A percentile compares a stretch with the other conserved stretches of the same genome.
Conservation (phyloP, 2,888 invertebrate species). For the Salticus scenicus region DNA sequence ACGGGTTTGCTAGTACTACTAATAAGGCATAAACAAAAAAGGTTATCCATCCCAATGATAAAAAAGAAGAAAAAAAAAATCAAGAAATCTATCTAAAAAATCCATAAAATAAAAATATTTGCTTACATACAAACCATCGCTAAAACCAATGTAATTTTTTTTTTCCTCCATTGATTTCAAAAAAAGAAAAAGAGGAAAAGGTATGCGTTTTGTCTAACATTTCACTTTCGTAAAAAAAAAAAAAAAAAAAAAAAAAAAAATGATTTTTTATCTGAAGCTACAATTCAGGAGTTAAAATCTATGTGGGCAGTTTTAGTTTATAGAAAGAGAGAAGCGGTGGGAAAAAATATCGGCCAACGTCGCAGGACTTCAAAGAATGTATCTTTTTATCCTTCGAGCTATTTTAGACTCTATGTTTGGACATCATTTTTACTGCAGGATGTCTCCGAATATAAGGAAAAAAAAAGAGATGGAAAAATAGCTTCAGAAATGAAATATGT, state of each 20-base stretch:
- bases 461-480: not conserved
- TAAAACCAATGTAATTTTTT: too few relatives aligned
- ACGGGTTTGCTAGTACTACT: too few relatives aligned
- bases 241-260: too few relatives aligned
- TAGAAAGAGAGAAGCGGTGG: not conserved
- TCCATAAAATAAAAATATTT: not conserved
- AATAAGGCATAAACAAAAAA: too few relatives aligned
- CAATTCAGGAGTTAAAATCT: too few relatives aligned
- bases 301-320: too few relatives aligned
- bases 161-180: too few relatives aligned
- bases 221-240: not conserved
- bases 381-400: slow-evolving; percentile 52
- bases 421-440: slow-evolving; percentile 20
- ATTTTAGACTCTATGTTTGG: slow-evolving; percentile 31
- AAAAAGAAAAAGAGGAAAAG: not conserved
- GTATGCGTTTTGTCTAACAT: not conserved
- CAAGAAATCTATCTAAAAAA: too few relatives aligned
- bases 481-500: not conserved
- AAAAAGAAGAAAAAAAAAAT: too few relatives aligned
- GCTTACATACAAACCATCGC: too few relatives aligned
- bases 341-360: not conserved
- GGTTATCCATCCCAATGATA: too few relatives aligned
- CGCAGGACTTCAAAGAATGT: slow-evolving; percentile 37
- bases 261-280: too few relatives aligned
- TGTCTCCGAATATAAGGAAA: not conserved